A percentile compares a stretch with the other conserved stretches of the same genome.
phyloP scores from a whole-genome alignment of 1,140 invertebrate genomes.

The Macrobrachium rosenbergii region DNA sequence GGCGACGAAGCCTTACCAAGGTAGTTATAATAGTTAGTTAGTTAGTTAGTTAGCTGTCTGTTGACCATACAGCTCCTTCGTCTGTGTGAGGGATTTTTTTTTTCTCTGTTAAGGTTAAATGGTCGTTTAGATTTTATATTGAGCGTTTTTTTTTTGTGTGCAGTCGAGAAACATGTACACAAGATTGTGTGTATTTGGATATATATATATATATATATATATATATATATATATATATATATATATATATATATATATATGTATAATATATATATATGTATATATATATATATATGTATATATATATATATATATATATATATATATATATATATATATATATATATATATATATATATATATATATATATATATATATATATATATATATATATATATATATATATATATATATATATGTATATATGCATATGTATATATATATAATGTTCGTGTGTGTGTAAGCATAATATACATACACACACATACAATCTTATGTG shows the following conservation, averaged over 20 bases:
- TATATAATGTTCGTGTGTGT: background rate
- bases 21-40: too few species aligned
- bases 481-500: background rate
- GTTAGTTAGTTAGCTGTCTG: too few species aligned
- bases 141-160: too few species aligned
- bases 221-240: background rate
- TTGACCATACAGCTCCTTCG: too few species aligned
- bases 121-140: too few species aligned
- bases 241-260: constrained; percentile 11
- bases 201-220: background rate
- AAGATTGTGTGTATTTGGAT: background rate
- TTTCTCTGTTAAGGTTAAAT: too few species aligned
- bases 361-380: background rate
- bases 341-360: too few species aligned
- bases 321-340: constrained; percentile 3
- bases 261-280: background rate
- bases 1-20: too few species aligned
- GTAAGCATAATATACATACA: background rate
- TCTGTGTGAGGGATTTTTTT: too few species aligned
- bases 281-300: constrained; percentile 2
- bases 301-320: constrained; percentile 3
- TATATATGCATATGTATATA: background rate
- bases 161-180: too few species aligned
- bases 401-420: too few species aligned
- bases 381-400: constrained; percentile 11